Base-by-base conservation (phyloP, 2,113 vertebrate species). In the Ctenodactylus gundi region DNA sequence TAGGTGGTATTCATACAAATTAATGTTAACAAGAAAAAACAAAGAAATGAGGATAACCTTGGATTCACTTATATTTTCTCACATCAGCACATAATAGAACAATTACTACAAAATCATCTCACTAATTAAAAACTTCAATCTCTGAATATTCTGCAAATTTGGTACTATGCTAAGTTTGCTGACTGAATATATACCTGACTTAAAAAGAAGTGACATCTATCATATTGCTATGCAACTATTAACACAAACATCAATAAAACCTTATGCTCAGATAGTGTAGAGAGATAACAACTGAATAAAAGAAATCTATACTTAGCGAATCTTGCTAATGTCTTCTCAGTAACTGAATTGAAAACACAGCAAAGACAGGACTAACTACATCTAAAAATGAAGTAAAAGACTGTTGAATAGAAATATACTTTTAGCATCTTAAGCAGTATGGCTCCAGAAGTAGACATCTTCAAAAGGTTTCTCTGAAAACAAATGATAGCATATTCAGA, bases 311-410 rank as follows among this genome's bases (percentile, higher is more conserved):
- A 88, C 11, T 88, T 93, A 36, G n/a, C 10, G 39, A 75, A 53
- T 91, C 39, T 78, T 81, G 25, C 44, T 75, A 51, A 89, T 72
- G 4, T 57, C 8, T 86, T 75, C 39, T 84, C 20, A 51, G 53
- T 51, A 49, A 86, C 83, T 83, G 64, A 92, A 86, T 49, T 91
- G 25, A 73, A 11, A 86, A 73, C 25, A 51, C 13, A 76, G 68
- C 31, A 96, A 81, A 83, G 62, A 92, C 49, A 85, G 57, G 21
- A 46, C 67, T 89, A 88, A 77, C 31, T 60, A 81, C 34, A 49
- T 77, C 49, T 68, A 94, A 29, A 73, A 92, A 82, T 73, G 27
- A 95, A 90, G 53, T 39, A 83, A 94, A 78, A 75, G 41, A 84
- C 46, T 60, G 1, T 2, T 85, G 36, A 51, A 93, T 13, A 73